A percentile compares a stretch with the other conserved stretches of the same genome.
Evolutionary conservation across 2,113 vertebrate genomes (phyloP).

Genomic region (Stictonetta naevosa): DNA sequence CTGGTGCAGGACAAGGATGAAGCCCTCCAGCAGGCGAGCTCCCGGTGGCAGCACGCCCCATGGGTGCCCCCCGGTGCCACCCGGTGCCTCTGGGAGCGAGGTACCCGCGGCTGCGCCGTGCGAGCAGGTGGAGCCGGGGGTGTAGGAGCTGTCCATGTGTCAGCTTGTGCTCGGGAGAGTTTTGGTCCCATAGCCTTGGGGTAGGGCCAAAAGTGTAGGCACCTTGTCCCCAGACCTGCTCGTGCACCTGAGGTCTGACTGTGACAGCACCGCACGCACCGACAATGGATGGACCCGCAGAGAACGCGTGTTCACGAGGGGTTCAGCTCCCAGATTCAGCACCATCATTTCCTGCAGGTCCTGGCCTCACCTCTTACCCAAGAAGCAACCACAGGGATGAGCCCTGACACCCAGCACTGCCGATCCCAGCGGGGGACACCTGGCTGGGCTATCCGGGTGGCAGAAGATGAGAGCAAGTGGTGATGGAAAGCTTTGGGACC

Average conservation of each 20-base stretch:
- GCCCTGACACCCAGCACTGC: background rate
- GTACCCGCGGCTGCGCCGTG: fast-evolving
- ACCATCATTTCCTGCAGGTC: too few species aligned
- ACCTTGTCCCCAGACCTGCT: background rate
- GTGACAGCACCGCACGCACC: fast-evolving
- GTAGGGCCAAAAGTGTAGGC: background rate
- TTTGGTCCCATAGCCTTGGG: background rate
- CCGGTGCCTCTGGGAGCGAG: fast-evolving
- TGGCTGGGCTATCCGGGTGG: background rate
- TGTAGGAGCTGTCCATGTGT: fast-evolving
- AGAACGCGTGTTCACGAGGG: fast-evolving
- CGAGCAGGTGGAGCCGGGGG: background rate
- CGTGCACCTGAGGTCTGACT: background rate
- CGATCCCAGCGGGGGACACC: background rate
- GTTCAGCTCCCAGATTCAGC: background rate
- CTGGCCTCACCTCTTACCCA: background rate
- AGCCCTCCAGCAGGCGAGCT: fast-evolving
- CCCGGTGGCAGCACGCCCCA: fast-evolving
- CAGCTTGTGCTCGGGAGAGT: fast-evolving
- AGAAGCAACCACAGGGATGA: too few species aligned
- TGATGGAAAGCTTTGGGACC: background rate
- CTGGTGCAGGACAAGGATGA: background rate
- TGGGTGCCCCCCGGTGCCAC: too few species aligned
- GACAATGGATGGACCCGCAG: fast-evolving
- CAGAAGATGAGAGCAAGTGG: background rate